These are phyloP conservation scores for Cosmia pyralina DNA, from an alignment of 2,888 invertebrate genomes.

Conservation along the genomic window DNA sequence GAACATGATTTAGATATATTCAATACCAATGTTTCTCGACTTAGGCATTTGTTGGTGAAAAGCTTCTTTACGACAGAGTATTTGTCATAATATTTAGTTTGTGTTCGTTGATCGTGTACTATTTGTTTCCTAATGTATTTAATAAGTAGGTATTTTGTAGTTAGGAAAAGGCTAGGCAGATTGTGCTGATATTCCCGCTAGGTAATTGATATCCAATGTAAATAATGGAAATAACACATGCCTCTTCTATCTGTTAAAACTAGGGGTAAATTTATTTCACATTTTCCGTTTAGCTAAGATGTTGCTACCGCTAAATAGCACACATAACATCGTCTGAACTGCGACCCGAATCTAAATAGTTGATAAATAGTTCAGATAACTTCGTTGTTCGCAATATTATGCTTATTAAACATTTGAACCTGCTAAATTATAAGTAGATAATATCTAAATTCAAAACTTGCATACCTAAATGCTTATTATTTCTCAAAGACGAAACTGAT, in stretches of 20 bases:
- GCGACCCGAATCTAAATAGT: constrained; percentile 34
- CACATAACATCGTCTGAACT: constrained; percentile 30
- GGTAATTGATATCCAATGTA: neutral
- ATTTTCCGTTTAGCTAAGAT: constrained; percentile 17
- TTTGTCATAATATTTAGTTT: too few species aligned
- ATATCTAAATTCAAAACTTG: too few species aligned
- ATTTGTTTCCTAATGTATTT: too few species aligned
- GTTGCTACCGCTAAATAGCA: constrained; percentile 19
- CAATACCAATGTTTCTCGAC: too few species aligned
- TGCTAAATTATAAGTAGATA: neutral
- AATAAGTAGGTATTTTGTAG: too few species aligned
- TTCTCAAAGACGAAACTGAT: neutral
- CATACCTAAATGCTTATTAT: neutral
- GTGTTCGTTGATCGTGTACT: too few species aligned
- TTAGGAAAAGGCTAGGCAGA: too few species aligned
- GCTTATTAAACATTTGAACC: constrained; percentile 2
- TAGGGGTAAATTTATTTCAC: constrained; percentile 8
- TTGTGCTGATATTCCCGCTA: neutral
- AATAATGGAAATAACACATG: neutral
- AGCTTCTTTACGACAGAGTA: too few species aligned
- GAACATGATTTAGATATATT: too few species aligned
- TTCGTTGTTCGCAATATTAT: constrained; percentile 16
- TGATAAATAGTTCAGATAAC: constrained; percentile 40
- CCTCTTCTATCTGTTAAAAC: neutral
- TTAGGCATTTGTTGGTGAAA: too few species aligned